phyloP scores from a whole-genome alignment of 2,888 invertebrate genomes.

The Sminthurinus aureus region DNA sequence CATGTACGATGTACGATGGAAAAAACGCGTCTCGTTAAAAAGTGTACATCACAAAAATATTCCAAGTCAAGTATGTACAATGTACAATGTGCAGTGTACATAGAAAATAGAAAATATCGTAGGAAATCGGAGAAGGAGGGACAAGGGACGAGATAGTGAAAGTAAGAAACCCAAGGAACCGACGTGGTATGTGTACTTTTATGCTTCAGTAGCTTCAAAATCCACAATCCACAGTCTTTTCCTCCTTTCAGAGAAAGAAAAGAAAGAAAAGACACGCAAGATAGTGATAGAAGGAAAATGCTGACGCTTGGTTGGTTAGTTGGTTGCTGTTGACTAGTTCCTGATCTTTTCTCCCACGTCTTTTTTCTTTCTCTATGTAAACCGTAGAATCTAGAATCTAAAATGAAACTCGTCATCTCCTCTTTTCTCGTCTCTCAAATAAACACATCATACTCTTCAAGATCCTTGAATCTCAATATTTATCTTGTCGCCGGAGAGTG shows the following conservation, averaged over 20 bases:
- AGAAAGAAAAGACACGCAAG: too few species aligned
- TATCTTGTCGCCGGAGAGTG: slow-evolving; percentile 10
- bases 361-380: background rate
- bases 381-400: background rate
- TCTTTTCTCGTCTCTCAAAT: background rate
- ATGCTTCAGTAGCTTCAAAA: too few species aligned
- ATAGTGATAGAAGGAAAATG: too few species aligned
- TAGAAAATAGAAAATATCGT: background rate
- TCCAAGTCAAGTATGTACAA: background rate
- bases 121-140: background rate
- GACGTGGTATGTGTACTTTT: too few species aligned
- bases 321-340: background rate
- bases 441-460: slow-evolving; percentile 1
- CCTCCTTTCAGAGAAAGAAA: too few species aligned
- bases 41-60: background rate
- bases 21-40: background rate
- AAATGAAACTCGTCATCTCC: background rate
- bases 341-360: background rate
- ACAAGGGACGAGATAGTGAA: too few species aligned
- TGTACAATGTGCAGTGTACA: background rate
- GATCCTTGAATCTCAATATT: slow-evolving; percentile 28
- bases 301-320: too few species aligned
- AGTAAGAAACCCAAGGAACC: too few species aligned
- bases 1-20: background rate
- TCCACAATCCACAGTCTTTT: too few species aligned